Percentiles rank a stretch among this genome's conserved stretches.
Conservation (phyloP, 30 jellyfish, hydroid and myxozoan species). For the Turritopsis rubra region DNA sequence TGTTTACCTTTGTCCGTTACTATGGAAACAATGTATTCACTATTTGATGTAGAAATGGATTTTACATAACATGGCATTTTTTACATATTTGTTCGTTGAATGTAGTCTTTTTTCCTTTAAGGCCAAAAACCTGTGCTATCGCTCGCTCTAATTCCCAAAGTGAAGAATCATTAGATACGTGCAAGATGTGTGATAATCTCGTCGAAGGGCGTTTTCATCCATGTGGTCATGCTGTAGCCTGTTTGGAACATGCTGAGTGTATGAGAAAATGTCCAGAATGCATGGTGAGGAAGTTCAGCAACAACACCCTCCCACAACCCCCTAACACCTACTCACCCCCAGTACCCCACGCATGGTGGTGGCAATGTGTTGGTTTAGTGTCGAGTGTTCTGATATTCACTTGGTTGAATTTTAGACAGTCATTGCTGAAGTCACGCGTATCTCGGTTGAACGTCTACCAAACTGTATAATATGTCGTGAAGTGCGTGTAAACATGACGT, state of each 20-base stretch:
- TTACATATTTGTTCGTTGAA: too few species aligned
- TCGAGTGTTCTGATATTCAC: background rate
- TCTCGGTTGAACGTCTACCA: slow-evolving; percentile 24
- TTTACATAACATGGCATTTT: too few species aligned
- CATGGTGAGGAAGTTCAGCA: slow-evolving; percentile 34
- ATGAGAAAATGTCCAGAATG: slow-evolving; percentile 38
- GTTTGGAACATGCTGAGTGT: slow-evolving; percentile 27
- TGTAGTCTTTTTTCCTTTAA: too few species aligned
- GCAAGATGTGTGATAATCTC: background rate
- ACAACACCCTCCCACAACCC: background rate
- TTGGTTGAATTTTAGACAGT: background rate
- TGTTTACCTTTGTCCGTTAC: background rate
- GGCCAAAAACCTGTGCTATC: too few species aligned
- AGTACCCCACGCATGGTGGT: too few species aligned
- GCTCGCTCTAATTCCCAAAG: background rate
- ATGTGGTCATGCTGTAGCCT: slow-evolving; percentile 29
- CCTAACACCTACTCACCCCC: too few species aligned
- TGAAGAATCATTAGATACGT: background rate
- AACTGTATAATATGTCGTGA: slow-evolving; percentile 25
- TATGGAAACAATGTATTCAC: too few species aligned
- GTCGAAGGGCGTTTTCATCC: slow-evolving; percentile 37
- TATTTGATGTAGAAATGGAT: too few species aligned
- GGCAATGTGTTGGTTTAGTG: background rate
- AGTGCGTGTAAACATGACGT: background rate
- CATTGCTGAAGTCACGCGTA: slow-evolving; percentile 1